phyloP scores from a whole-genome alignment of 2,113 vertebrate genomes.

The Phalacrocorax carbo region DNA sequence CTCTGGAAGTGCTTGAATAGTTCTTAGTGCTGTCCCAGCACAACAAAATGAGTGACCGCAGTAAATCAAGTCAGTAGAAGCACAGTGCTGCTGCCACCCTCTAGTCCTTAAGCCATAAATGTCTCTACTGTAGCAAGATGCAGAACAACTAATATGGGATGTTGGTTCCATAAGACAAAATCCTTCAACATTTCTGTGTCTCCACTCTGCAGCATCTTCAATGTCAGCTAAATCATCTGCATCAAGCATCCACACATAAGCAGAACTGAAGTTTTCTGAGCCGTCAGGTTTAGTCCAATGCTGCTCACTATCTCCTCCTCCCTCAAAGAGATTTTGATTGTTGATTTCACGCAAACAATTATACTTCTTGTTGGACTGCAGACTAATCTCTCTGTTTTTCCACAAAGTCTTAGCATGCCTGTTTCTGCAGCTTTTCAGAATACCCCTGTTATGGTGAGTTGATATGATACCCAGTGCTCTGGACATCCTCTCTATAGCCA shows the following conservation, averaged over 20 bases:
- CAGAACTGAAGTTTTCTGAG: conserved; percentile 63
- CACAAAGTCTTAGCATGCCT: conserved; percentile 61
- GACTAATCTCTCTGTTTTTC: conserved; percentile 70
- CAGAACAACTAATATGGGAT: conserved; percentile 69
- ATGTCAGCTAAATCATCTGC: conserved; percentile 87
- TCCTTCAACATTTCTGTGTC: conserved; percentile 73
- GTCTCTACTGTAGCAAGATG: conserved; percentile 80
- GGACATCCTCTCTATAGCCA: conserved; percentile 87
- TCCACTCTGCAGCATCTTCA: conserved; percentile 93
- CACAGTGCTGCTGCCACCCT: conserved; percentile 83
- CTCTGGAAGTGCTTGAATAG: conserved; percentile 78
- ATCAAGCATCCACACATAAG: conserved; percentile 88
- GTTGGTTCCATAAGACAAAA: conserved; percentile 76
- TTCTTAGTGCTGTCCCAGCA: conserved; percentile 82
- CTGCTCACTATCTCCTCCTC: conserved; percentile 50
- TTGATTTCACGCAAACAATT: conserved; percentile 54
- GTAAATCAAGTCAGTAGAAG: conserved; percentile 76
- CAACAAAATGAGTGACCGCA: conserved; percentile 93
- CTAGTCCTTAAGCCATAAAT: conserved; percentile 85
- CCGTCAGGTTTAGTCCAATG: conserved; percentile 66
- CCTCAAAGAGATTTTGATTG: conserved; percentile 54
- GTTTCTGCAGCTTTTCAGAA: conserved; percentile 69
- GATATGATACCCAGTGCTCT: conserved; percentile 84
- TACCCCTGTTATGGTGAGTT: conserved; percentile 45
- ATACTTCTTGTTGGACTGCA: conserved; percentile 64